A percentile compares a stretch with the other conserved stretches of the same genome.
Evolutionary conservation across 2,888 invertebrate genomes (phyloP).

Genomic region (Oasisia sp.): DNA sequence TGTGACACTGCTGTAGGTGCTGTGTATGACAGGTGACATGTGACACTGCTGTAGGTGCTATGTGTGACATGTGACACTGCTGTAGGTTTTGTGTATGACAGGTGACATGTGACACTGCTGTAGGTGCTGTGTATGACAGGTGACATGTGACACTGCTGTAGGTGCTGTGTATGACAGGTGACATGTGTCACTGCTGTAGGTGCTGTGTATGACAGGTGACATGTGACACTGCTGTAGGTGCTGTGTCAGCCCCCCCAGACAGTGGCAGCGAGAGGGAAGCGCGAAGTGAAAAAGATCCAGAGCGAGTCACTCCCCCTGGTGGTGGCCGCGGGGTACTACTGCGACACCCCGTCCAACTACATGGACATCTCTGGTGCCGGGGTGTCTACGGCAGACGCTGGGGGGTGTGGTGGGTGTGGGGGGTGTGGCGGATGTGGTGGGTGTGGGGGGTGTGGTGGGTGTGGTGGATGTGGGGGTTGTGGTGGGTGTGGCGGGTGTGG

Average conservation of each 20-base stretch:
- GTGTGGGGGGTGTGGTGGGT: constrained; percentile 45
- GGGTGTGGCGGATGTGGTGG: constrained; percentile 45
- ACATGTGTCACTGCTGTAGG: background rate
- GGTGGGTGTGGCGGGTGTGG: constrained; percentile 45
- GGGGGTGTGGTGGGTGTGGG: constrained; percentile 45
- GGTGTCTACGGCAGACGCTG: constrained; percentile 39
- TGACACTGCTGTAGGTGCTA: too few relatives aligned
- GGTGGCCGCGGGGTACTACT: constrained; percentile 67
- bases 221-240: background rate
- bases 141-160: too few relatives aligned
- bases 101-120: too few relatives aligned
- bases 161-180: too few relatives aligned
- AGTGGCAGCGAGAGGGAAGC: constrained; percentile 41
- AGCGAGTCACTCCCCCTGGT: constrained; percentile 61
- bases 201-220: background rate
- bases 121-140: too few relatives aligned
- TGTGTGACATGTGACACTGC: too few relatives aligned
- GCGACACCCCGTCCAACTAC: constrained; percentile 58
- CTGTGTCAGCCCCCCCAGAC: constrained; percentile 7
- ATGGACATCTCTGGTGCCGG: constrained; percentile 47
- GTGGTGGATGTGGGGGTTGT: constrained; percentile 44
- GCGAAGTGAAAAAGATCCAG: constrained; percentile 45
- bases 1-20: too few relatives aligned
- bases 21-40: too few relatives aligned
- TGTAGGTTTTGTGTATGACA: too few relatives aligned